Evolutionary conservation across 2,113 vertebrate species (phyloP).

Genomic region (Erpornis zantholeuca): DNA sequence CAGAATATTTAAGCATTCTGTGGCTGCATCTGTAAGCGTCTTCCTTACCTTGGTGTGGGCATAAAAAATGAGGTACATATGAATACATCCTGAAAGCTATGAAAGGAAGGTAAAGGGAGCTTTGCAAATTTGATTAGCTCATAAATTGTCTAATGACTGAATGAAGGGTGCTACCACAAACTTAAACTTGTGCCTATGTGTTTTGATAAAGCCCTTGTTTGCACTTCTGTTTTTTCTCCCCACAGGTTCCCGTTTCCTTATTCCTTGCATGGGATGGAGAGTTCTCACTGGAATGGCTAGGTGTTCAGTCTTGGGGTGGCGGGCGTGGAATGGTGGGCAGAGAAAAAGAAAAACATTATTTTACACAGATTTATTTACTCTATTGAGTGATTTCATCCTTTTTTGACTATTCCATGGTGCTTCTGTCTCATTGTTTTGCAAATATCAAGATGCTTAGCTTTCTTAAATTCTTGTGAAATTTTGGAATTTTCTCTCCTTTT

Average conservation of each 20-base stretch:
- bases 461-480: background rate
- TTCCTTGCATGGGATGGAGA: background rate
- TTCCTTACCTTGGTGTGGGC: background rate
- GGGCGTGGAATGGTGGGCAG: background rate
- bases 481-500: background rate
- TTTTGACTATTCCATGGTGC: background rate
- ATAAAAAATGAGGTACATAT: background rate
- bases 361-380: background rate
- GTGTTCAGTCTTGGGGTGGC: accelerated
- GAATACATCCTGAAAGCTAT: background rate
- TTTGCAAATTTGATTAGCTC: background rate
- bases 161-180: background rate
- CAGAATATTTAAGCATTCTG: background rate
- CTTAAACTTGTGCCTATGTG: background rate
- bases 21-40: background rate
- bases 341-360: background rate
- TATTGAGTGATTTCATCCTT: background rate
- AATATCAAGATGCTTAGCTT: background rate
- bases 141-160: background rate
- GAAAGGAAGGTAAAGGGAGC: background rate
- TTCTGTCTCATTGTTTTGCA: background rate
- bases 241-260: background rate
- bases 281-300: background rate
- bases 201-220: background rate
- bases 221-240: accelerated